A percentile compares a stretch with the other conserved stretches of the same genome.
Evolutionary conservation across 2,888 invertebrate species (phyloP).

Genomic region (Drosophila mimica): DNA sequence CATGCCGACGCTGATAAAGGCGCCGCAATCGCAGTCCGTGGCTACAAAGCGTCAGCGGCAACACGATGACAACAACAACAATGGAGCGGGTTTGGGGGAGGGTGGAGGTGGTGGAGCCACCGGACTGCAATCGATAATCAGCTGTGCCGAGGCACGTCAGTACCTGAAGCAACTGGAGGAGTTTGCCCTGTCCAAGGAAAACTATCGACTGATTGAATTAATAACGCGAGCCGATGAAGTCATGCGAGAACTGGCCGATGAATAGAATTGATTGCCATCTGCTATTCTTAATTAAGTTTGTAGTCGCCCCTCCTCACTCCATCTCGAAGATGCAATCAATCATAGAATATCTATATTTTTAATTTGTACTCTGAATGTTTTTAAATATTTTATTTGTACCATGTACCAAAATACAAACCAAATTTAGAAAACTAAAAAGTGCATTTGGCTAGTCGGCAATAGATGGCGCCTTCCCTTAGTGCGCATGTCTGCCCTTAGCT

Average conservation of each 20-base stretch:
- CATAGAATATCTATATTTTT: constrained; percentile 39
- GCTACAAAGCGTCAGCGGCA: constrained; percentile 37
- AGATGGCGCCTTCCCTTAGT: constrained; percentile 38
- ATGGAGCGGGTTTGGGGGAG: constrained; percentile 10
- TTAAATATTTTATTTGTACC: constrained; percentile 33
- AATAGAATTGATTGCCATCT: constrained; percentile 25
- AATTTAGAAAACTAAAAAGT: constrained; percentile 9
- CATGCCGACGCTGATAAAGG: constrained; percentile 53
- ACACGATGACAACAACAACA: constrained; percentile 60
- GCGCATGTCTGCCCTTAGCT: constrained; percentile 71
- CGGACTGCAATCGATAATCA: constrained; percentile 41
- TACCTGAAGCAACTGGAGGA: constrained; percentile 82
- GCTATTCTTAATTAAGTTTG: constrained; percentile 10
- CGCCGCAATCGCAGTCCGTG: constrained; percentile 32
- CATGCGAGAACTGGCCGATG: constrained; percentile 77
- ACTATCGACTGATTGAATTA: constrained; percentile 82
- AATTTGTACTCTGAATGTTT: constrained; percentile 63
- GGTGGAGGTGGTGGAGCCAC: background rate
- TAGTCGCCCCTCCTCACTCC: constrained; percentile 20
- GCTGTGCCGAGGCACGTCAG: constrained; percentile 79
- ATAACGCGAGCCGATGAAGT: constrained; percentile 83
- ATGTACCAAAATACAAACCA: constrained; percentile 21
- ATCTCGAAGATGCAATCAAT: constrained; percentile 75
- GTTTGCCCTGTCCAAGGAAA: constrained; percentile 81
- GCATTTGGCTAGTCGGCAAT: constrained; percentile 11